Base-by-base conservation (phyloP, 2,113 vertebrate species). In the Ailurus styani region DNA sequence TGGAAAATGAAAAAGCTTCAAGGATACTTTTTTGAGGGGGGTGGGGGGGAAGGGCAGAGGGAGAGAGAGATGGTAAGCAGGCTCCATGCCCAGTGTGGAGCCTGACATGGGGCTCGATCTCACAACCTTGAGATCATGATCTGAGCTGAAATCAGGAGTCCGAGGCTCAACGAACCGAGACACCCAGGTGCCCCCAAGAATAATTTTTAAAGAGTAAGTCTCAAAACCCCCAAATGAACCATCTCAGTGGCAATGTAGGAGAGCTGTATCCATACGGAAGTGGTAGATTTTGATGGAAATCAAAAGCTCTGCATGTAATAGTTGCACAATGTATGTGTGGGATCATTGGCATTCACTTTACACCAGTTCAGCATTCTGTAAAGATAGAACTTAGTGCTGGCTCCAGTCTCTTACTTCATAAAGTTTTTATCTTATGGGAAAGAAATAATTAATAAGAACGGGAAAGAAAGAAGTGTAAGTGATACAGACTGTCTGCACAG, bases 381-480 rank as follows among this genome's bases (percentile, higher is more conserved):
- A 87, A 55, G 50, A n/a, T 4, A 66, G 34, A 96, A 90, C 17
- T 93, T 93, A 64, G 15, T 75, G 37, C 31, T 72, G 83, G n/a
- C 29, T n/a, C 37, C 7, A 21, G 55, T 92, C 40, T 97, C 87
- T 95, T 77, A 62, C 6, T 92, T 96, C 75, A 93, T 81, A 50
- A 60, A 66, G 34, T 79, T 95, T 98, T 96, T 77, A 94, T 85
- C 42, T 85, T 90, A 21, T 23, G 20, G 6, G 25, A 52, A 87
- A 78, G 34, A 83, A 97, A 96, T n/a, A 96, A 97, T 96, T 78
- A 89, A 87, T 87, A 97, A 93, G 77, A 95, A 85, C 6, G 66
- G 34, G 21, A 96, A 62, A 96, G 79, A 92, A 93, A 75, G 62
- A 50, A 55, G 12, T 37, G 0, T 47, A 60, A 96, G 78, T 93